Evolutionary conservation across 2,888 invertebrate genomes (phyloP).

Genomic region (Trichopria drosophilae): DNA sequence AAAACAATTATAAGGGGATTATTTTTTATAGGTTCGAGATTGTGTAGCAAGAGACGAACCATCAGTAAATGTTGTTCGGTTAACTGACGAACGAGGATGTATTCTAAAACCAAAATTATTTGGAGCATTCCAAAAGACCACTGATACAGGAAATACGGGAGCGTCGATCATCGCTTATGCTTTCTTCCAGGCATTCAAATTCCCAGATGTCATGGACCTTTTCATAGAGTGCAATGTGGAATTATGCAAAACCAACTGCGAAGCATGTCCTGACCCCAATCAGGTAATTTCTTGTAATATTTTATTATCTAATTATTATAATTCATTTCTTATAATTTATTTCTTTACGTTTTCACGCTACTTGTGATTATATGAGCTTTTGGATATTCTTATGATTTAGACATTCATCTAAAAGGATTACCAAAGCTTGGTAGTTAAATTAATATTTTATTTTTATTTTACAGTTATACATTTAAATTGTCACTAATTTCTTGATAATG

Average conservation of each 20-base stretch:
- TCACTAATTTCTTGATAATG: too few relatives aligned
- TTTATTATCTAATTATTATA: neutral
- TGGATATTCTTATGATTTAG: too few relatives aligned
- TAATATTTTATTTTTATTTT: too few relatives aligned
- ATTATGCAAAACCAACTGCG: conserved; percentile 78
- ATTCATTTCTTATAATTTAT: neutral
- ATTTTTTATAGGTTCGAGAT: conserved; percentile 65
- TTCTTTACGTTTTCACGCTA: too few relatives aligned
- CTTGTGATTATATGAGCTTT: too few relatives aligned
- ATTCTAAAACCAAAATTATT: conserved; percentile 78
- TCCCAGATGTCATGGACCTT: conserved; percentile 82
- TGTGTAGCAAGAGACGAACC: conserved; percentile 75
- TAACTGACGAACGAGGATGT: conserved; percentile 78
- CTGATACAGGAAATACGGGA: conserved; percentile 72
- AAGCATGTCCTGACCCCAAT: conserved; percentile 69
- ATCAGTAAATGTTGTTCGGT: conserved; percentile 67
- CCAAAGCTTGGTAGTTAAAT: too few relatives aligned
- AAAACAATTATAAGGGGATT: too few relatives aligned
- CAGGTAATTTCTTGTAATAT: conserved; percentile 58
- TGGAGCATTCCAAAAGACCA: conserved; percentile 80
- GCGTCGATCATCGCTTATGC: conserved; percentile 77
- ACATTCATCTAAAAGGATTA: too few relatives aligned
- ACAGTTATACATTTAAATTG: too few relatives aligned
- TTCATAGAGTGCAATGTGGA: conserved; percentile 82
- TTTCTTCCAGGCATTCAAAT: conserved; percentile 80